Base-by-base conservation (phyloP, 1,140 invertebrate genomes). In the Orussus abietinus region DNA sequence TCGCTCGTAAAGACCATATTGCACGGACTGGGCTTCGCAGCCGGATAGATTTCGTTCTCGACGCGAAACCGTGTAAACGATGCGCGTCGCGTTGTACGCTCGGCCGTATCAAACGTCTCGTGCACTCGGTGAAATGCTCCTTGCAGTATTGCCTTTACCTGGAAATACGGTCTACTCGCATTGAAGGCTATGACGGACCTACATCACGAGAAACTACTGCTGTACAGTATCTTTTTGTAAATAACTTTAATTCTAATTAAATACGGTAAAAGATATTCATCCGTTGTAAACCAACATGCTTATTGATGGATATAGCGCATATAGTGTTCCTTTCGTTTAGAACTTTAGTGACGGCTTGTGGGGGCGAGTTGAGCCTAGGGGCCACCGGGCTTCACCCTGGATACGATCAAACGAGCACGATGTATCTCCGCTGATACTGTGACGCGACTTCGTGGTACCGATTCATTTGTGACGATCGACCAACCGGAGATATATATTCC, bases 241-340 rank as follows among this genome's bases (percentile, higher is more conserved):
- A 63, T 64, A 60, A 59, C 44, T 64, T 60, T 51, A 50, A 49
- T 53, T 38, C 33, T 42, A 36, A 37, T 15, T 49, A 50, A 46
- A 35, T 14, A 49, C 32, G 31, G 29, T 57, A 59, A n/a, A n/a
- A 55, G 44, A 45, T 45, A 49, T 55, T 51, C 48, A 53, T 57
- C 56, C 51, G 43, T 51, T 59, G 55, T 51, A 48, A 57, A 58
- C 38, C 41, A 46, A 31, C 41, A 46, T 50, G 50, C 55, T 58
- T 59, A 59, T 63, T 60, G 49, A 62, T 62, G 59, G 41, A 61
- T 56, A 56, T 59, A 61, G 47, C 46, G 47, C 45, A 62, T 51
- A 59, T 57, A 57, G 53, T 57, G 58, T 60, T 59, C 46, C 50
- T 62, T 59, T 57, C 42, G 34, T 52, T 57, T 59, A 56, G 47